A percentile compares a stretch with the other conserved stretches of the same genome.
These are phyloP conservation scores for Pandemis cinnamomeana DNA, from an alignment of 2,888 invertebrate genomes.

Conservation along the genomic window DNA sequence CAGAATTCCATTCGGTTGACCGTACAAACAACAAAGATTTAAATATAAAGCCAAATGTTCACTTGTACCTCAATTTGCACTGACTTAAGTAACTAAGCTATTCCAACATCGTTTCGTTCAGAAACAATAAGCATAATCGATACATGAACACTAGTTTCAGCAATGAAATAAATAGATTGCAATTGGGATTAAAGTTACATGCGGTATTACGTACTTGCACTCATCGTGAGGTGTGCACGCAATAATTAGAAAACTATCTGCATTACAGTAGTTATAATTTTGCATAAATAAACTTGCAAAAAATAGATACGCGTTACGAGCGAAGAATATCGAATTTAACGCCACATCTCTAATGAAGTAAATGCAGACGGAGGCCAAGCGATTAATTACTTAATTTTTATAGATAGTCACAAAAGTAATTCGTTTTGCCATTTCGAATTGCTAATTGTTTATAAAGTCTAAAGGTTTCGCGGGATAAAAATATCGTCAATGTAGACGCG, in stretches of 20 bases:
- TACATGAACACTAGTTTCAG: background rate
- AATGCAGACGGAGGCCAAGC: slow-evolving; percentile 8
- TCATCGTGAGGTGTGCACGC: slow-evolving; percentile 24
- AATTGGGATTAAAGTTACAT: slow-evolving; percentile 25
- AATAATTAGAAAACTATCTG: slow-evolving; percentile 39
- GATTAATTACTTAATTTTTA: slow-evolving; percentile 9
- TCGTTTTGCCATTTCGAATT: slow-evolving; percentile 15
- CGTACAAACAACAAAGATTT: background rate
- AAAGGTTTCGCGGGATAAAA: background rate
- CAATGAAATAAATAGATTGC: slow-evolving; percentile 8
- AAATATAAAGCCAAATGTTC: no score
- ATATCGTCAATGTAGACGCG: no score
- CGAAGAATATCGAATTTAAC: slow-evolving; percentile 7
- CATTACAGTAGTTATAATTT: slow-evolving; percentile 35
- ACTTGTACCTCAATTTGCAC: no score
- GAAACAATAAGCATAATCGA: background rate
- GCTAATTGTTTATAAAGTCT: slow-evolving; percentile 6
- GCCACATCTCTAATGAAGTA: background rate
- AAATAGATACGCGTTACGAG: slow-evolving; percentile 17
- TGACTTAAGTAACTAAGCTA: no score
- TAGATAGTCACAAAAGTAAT: slow-evolving; percentile 6
- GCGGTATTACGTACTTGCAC: slow-evolving; percentile 28
- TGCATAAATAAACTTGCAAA: slow-evolving; percentile 30
- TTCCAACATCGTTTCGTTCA: background rate
- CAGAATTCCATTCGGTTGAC: no score